phyloP scores from a whole-genome alignment of 2,113 vertebrate species.

The Malurus melanocephalus region DNA sequence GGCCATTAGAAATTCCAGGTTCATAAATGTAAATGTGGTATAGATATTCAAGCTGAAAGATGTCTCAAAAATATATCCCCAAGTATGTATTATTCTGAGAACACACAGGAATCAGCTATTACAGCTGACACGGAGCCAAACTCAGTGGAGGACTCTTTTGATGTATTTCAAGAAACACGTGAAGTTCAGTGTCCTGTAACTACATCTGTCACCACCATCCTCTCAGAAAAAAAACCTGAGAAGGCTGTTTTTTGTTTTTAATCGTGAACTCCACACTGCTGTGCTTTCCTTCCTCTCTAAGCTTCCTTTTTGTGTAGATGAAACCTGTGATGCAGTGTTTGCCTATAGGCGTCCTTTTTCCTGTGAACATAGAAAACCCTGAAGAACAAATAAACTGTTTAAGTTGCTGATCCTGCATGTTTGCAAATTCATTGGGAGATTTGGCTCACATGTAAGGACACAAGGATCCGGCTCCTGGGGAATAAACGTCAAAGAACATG shows the following conservation, averaged over 20 bases:
- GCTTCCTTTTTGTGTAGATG: conserved; percentile 60
- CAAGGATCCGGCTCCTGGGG: conserved; percentile 16
- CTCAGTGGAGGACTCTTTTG: neutral
- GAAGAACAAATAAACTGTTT: conserved; percentile 53
- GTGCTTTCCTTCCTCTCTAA: conserved; percentile 62
- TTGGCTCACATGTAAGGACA: conserved; percentile 41
- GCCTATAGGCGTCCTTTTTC: conserved; percentile 46
- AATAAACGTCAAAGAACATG: conserved; percentile 45
- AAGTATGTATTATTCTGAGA: neutral
- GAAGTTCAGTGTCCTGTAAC: neutral
- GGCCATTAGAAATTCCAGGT: neutral
- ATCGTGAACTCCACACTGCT: neutral
- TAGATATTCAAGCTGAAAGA: neutral
- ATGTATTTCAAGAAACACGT: conserved; percentile 23
- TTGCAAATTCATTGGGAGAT: conserved; percentile 47
- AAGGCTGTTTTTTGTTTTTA: conserved; percentile 15
- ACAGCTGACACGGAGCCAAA: neutral
- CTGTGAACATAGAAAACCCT: conserved; percentile 15
- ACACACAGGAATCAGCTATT: neutral
- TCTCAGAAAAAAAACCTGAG: conserved; percentile 20
- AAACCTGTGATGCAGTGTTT: conserved; percentile 45
- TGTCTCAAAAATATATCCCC: neutral
- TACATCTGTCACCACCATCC: neutral
- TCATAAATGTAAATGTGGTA: neutral
- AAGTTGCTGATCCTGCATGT: conserved; percentile 49